Evolutionary conservation across 2,113 vertebrate species (phyloP).

Genomic region (Pitta sordida): DNA sequence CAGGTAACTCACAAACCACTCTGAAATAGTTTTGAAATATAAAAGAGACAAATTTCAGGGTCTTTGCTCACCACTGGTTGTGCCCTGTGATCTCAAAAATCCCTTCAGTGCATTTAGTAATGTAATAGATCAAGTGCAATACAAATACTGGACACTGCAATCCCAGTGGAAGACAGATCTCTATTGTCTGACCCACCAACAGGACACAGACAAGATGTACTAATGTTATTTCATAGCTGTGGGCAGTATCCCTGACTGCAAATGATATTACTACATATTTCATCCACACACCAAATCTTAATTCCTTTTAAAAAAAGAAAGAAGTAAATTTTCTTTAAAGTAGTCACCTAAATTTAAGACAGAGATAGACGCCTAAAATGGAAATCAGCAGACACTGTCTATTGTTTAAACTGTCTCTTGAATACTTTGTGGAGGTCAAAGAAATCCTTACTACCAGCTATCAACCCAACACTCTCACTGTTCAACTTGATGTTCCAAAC

Average conservation of each 20-base stretch:
- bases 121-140: background rate
- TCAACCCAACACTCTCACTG: background rate
- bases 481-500: background rate
- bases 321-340: background rate
- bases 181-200: background rate
- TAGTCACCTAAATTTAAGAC: background rate
- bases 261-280: background rate
- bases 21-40: background rate
- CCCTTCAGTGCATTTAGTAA: background rate
- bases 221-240: background rate
- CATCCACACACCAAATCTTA: background rate
- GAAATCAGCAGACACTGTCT: background rate
- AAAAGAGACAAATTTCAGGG: background rate
- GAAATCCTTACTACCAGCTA: background rate
- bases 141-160: background rate
- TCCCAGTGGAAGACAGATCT: background rate
- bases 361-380: background rate
- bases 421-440: background rate
- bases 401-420: background rate
- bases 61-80: background rate
- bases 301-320: background rate
- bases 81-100: background rate
- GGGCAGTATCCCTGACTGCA: background rate
- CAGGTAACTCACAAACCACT: background rate
- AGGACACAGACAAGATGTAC: background rate